Conservation (phyloP, 2,797 vertebrate genomes). For the Sebastes alutus region DNA sequence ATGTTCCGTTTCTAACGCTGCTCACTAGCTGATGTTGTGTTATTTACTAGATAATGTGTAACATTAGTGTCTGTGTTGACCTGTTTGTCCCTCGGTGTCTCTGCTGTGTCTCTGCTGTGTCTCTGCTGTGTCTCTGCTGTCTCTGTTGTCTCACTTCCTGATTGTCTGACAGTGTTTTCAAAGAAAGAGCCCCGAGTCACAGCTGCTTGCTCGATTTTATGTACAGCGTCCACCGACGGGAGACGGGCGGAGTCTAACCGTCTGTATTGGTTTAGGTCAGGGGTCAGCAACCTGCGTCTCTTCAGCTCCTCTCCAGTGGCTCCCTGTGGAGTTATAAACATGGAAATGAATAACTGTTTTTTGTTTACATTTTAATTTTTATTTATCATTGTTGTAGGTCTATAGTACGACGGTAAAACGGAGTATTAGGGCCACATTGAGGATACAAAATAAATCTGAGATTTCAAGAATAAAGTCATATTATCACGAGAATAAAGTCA, state of each 20-base stretch:
- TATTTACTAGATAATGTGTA: not conserved
- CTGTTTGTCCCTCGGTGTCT: not conserved
- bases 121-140: not conserved
- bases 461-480: too few species aligned
- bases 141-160: slow-evolving; percentile 43
- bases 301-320: too few species aligned
- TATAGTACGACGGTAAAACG: too few species aligned
- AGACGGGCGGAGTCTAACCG: not conserved
- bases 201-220: not conserved
- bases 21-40: not conserved
- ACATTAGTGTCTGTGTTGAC: fast-evolving
- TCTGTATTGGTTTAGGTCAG: fast-evolving
- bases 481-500: too few species aligned
- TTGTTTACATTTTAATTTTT: too few species aligned
- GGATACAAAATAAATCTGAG: too few species aligned
- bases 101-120: too few species aligned
- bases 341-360: too few species aligned
- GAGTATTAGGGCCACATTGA: too few species aligned
- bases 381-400: too few species aligned
- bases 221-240: not conserved
- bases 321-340: too few species aligned
- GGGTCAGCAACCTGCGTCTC: too few species aligned
- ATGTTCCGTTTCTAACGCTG: not conserved
- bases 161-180: slow-evolving; percentile 35
- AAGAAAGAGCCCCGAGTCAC: slow-evolving; percentile 32